Percentiles rank a stretch among this genome's conserved stretches.
These are phyloP conservation scores for Daphoenositta chrysoptera DNA, from an alignment of 2,113 vertebrate species.

Conservation along the genomic window DNA sequence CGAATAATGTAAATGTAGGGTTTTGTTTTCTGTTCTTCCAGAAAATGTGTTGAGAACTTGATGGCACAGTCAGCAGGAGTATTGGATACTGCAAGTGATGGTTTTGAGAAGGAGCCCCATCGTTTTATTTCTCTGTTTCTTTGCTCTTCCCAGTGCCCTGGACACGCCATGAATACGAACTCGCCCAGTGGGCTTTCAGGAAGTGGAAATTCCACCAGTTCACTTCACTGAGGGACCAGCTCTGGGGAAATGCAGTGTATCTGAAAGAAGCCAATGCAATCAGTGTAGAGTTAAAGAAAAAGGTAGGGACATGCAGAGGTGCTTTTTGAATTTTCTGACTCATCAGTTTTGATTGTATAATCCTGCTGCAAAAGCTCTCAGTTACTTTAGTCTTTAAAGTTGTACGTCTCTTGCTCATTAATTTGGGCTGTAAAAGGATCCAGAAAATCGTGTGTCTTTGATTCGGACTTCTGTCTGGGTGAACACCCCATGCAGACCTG, in stretches of 20 bases:
- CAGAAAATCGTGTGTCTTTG: neutral
- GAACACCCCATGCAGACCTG: accelerated
- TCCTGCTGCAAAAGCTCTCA: neutral
- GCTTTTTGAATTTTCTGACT: neutral
- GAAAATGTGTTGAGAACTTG: neutral
- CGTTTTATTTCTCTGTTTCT: neutral
- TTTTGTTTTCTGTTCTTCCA: neutral
- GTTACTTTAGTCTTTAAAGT: neutral
- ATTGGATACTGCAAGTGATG: neutral
- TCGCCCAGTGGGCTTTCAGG: conserved; percentile 96
- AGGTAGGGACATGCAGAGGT: conserved; percentile 69
- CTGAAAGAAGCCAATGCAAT: conserved; percentile 98
- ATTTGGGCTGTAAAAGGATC: neutral
- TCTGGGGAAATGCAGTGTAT: conserved; percentile 97
- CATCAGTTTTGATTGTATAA: neutral
- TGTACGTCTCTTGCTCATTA: neutral
- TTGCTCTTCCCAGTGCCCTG: conserved; percentile 81
- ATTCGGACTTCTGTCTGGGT: neutral
- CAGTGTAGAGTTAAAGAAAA: conserved; percentile 97
- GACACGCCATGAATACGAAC: conserved; percentile 92
- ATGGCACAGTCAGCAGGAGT: neutral
- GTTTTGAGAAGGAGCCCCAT: neutral
- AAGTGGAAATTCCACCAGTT: conserved; percentile 98
- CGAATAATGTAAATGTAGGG: neutral
- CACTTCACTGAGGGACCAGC: conserved; percentile 91